phyloP scores from a whole-genome alignment of 2,888 invertebrate genomes.

The Tachina grossa region DNA sequence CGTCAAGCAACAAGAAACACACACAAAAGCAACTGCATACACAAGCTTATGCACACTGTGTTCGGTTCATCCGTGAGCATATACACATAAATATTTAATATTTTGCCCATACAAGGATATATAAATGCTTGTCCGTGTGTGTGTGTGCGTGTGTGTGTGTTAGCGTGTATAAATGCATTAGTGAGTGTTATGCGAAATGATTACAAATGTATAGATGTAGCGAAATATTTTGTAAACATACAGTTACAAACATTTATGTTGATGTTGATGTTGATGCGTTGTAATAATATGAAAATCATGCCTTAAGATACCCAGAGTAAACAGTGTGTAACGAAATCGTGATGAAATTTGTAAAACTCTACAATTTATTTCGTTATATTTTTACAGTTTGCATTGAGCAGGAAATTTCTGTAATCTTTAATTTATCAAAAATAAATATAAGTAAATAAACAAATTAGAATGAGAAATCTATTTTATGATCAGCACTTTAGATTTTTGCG shows the following conservation, averaged over 20 bases:
- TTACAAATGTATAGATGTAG: conserved; percentile 25
- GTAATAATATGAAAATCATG: conserved; percentile 53
- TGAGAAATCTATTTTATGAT: not conserved
- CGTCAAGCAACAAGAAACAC: conserved; percentile 39
- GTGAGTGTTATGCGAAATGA: conserved; percentile 32
- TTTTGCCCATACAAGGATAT: not conserved
- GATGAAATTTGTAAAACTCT: not conserved
- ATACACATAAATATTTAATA: not conserved
- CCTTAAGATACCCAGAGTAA: not conserved
- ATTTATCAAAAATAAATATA: too few relatives aligned
- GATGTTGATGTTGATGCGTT: conserved; percentile 7
- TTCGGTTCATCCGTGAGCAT: not conserved
- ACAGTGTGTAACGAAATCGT: conserved; percentile 11
- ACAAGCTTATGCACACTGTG: too few relatives aligned
- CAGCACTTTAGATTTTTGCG: not conserved
- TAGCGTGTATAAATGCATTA: not conserved
- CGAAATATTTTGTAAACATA: not conserved
- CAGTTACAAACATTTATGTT: not conserved
- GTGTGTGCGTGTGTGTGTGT: not conserved
- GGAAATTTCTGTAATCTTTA: too few relatives aligned
- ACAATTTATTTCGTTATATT: not conserved
- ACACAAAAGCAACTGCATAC: not conserved
- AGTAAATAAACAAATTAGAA: too few relatives aligned
- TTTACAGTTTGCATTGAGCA: too few relatives aligned
- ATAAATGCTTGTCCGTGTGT: not conserved